Evolutionary conservation across 2,113 vertebrate species (phyloP), one percentile per base, ranked within the genome.

Genomic region (Helogale parvula): DNA sequence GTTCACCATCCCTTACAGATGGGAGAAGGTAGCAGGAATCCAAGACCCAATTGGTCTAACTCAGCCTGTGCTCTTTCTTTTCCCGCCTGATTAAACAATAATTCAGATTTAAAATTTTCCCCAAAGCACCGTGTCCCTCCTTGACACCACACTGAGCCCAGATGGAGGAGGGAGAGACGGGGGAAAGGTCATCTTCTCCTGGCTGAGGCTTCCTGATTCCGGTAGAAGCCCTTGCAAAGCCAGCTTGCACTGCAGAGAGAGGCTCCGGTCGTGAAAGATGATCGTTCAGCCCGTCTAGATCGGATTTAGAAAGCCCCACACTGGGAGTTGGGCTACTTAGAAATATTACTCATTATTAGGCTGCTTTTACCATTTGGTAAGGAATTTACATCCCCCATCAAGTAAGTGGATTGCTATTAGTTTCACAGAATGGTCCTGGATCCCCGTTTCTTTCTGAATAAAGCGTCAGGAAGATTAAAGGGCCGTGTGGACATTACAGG

Each of bases 301-400:
- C 81, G n/a, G 88, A 25, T 8, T 60, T 23, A 60, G 91, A 38
- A 45, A 89, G 69, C 47, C 19, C 54, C 89, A 35, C 0, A 71
- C 89, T 74, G 69, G 23, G 85, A 47, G 81, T 0, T 17, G 41
- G 27, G 81, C 86, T 77, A 9, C 95, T 94, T 77, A 76, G 76
- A 82, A 94, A 83, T 35, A 79, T 0, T 13, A 52, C 27, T 47
- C 21, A 7, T 69, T 90, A 25, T 41, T 16, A 72, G 60, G 16
- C 52, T 57, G 35, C 33, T 82, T 31, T 90, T 71, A 41, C 31
- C 60, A 63, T 68, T 72, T 63, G 88, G 79, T 33, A 8, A 92
- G 50, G 79, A 90, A 94, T 82, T 93, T 71, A 65, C 89, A 45
- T 72, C 33, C 23, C 35, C 21, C 33, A 33, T 45, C 41, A 41